Evolutionary conservation across 2,888 invertebrate genomes (phyloP).

Genomic region (Caradrina kadenii): DNA sequence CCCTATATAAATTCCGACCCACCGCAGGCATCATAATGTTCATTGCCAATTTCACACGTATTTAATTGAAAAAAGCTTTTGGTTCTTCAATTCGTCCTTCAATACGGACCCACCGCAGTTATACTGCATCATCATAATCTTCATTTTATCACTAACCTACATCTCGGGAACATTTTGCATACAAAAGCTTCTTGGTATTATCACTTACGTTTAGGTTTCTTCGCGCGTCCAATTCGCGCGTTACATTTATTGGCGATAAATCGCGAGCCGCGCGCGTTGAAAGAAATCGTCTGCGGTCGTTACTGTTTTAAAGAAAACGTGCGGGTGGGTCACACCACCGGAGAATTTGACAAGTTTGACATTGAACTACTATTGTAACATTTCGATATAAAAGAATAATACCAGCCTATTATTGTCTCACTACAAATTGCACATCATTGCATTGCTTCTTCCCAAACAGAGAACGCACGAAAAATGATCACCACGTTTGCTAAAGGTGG

Average conservation of each 20-base stretch:
- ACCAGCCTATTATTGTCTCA: too few species aligned
- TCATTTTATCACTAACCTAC: constrained; percentile 50
- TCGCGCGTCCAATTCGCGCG: constrained; percentile 26
- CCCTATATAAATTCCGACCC: constrained; percentile 33
- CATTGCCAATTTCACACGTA: constrained; percentile 34
- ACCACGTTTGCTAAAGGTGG: too few species aligned
- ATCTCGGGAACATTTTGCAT: constrained; percentile 36
- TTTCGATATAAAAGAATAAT: not conserved
- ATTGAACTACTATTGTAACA: not conserved
- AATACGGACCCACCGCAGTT: constrained; percentile 45
- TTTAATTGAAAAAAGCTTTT: constrained; percentile 49
- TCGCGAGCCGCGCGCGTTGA: constrained; percentile 35
- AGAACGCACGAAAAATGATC: too few species aligned
- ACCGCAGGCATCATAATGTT: constrained; percentile 37
- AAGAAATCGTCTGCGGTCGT: constrained; percentile 52
- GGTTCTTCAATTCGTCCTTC: constrained; percentile 41
- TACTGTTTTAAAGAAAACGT: constrained; percentile 39
- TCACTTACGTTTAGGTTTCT: constrained; percentile 44
- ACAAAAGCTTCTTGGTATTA: constrained; percentile 50
- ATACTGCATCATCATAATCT: constrained; percentile 31
- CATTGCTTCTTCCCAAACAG: too few species aligned
- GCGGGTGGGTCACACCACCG: constrained; percentile 24
- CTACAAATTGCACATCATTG: too few species aligned
- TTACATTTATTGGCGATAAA: constrained; percentile 58
- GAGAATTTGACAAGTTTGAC: not conserved